Base-by-base conservation (phyloP, 1,140 invertebrate species). In the Megalonaias nervosa region DNA sequence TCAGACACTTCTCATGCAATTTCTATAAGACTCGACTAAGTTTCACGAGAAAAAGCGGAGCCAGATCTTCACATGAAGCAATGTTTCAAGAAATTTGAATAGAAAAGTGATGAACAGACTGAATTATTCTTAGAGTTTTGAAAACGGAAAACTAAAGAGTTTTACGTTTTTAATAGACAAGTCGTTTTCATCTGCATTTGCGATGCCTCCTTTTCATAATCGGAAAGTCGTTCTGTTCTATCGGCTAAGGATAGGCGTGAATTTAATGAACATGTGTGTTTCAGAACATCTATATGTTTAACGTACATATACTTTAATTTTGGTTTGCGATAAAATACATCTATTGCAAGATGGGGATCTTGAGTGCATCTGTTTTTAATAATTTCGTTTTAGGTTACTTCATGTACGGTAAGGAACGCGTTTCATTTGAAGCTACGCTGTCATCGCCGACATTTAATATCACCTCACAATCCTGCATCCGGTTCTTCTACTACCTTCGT, bases 401-500 rank as follows among this genome's bases (percentile, higher is more conserved):
- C 38, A 68, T 78, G 59, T 78, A 73, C 58, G 76, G 76, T 9
- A 78, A 78, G 57, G n/a, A 67, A n/a, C 68, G 74, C 19, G 48
- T 26, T 56, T 66, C 73, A 13, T 60, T 55, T 15, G 76, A 78
- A 1, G 76, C 76, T 16, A 48, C 67, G 16, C n/a, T 87, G 3
- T 74, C 62, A 48, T 73, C 82, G 3, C 86, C 84, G 1, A 56
- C 68, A 19, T 85, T 84, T 61, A 76, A 71, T n/a, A 67, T 82
- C 12, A 75, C 48, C 19, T 67, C 74, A 26, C 65, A 81, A 57
- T 80, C 83, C 31, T 87, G 86, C 62, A 55, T 85, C 23, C 71
- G 84, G 23, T 87, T 87, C 70, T 79, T 75, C 26, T 87, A 84
- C 77, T 81, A 86, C 74, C 70, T 82, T 66, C 59, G 82, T 48